Percentiles rank a stretch among this genome's conserved stretches.
These are phyloP conservation scores for Camponotus fellah DNA, from an alignment of 2,888 invertebrate species.

Conservation along the genomic window DNA sequence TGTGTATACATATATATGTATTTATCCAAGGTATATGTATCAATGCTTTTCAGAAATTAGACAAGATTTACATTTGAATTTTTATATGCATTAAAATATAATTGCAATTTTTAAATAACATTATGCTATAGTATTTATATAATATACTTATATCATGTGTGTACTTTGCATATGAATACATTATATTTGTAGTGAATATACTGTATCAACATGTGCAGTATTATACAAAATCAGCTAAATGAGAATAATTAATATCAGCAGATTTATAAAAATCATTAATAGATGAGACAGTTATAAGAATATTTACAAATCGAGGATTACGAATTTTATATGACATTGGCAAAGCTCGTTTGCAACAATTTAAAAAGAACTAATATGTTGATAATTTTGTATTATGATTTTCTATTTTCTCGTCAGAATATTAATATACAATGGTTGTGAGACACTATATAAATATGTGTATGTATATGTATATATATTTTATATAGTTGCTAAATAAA, in stretches of 20 bases:
- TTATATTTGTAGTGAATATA: too few relatives aligned
- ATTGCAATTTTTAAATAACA: too few relatives aligned
- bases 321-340: background rate
- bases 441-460: background rate
- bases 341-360: background rate
- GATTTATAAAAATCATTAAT: background rate
- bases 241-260: background rate
- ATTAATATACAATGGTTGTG: background rate
- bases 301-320: background rate
- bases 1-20: too few relatives aligned
- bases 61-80: too few relatives aligned
- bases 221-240: background rate
- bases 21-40: too few relatives aligned
- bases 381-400: background rate
- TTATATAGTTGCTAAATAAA: slow-evolving; percentile 12
- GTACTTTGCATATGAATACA: too few relatives aligned
- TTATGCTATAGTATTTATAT: too few relatives aligned
- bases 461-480: slow-evolving; percentile 6
- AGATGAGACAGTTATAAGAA: background rate
- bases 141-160: too few relatives aligned
- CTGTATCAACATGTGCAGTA: too few relatives aligned
- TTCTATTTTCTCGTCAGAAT: background rate
- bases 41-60: too few relatives aligned
- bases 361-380: background rate
- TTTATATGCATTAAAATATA: too few relatives aligned